Evolutionary conservation across 2,797 vertebrate species (phyloP), one percentile per base, ranked within the genome.

Genomic region (Podargus strigoides): DNA sequence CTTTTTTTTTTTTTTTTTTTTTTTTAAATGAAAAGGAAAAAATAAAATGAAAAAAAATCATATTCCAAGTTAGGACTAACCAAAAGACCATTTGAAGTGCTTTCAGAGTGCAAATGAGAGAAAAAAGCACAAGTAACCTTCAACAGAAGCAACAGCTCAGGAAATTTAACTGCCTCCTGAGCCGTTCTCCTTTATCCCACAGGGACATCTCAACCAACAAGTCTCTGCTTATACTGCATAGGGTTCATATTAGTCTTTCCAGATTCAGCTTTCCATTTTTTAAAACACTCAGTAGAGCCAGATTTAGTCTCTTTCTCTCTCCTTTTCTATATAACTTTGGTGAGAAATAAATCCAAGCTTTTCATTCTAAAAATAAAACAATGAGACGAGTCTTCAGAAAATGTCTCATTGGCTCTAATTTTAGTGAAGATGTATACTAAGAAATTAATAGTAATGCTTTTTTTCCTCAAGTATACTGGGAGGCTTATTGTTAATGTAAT

Each of bases 11-110:
- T 76, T 36, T 17, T 47, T 47, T 47, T 8, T 36, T 21, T 49
- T 75, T 56, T 76, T 36, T 17, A n/a, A n/a, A n/a, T 37, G 39
- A 52, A 85, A 94, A 68, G 5, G 3, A 13, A 74, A 85, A 89
- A 56, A 47, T 15, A 64, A 32, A 7, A 41, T 32, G 0, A 32
- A 39, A 52, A 59, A 34, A 26, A n/a, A 36, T 3, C 0, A 1
- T 18, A 36, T 60, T 50, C 50, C 22, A 42, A 69, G 73, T 32
- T 26, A 32, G 4, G 32, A 55, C 8, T 15, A 85, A 76, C 7
- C 3, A 75, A 52, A 69, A 78, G n/a, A 73, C 4, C 6, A 68
- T 30, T 0, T 39, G 14, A 89, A 82, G 17, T 42, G 30, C 6
- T 82, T 84, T 87, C 74, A 60, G 17, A 37, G 22, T 21, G 21